phyloP scores from a whole-genome alignment of 2,888 invertebrate genomes.

The Sminthurinus aureus region DNA sequence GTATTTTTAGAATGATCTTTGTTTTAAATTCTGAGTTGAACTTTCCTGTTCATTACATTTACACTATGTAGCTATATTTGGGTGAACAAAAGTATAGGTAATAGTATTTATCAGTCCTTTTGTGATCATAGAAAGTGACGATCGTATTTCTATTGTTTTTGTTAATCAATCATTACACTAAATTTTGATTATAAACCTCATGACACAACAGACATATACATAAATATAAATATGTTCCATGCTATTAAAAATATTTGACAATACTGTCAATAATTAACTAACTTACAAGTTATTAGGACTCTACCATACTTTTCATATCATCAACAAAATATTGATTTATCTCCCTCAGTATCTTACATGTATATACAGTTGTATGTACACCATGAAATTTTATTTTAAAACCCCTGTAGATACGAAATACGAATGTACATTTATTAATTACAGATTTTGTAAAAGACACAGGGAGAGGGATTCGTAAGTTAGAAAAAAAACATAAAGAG shows the following conservation, averaged over 20 bases:
- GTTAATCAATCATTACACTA: constrained; percentile 34
- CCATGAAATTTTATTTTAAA: background rate
- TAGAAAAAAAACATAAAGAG: background rate
- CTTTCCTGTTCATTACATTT: too few species aligned
- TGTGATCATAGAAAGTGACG: too few species aligned
- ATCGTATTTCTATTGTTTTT: constrained; percentile 19
- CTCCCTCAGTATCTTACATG: background rate
- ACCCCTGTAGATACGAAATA: background rate
- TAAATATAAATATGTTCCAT: too few species aligned
- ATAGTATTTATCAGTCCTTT: too few species aligned
- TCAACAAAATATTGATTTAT: background rate
- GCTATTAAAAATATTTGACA: too few species aligned
- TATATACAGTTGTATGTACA: too few species aligned
- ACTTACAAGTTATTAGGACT: background rate
- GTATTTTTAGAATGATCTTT: too few species aligned
- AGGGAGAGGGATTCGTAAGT: too few species aligned
- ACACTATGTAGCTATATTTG: too few species aligned
- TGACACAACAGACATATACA: background rate
- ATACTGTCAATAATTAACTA: too few species aligned
- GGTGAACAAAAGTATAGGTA: too few species aligned
- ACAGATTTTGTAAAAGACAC: background rate
- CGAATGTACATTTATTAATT: background rate
- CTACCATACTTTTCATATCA: background rate
- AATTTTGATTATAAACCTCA: constrained; percentile 32
- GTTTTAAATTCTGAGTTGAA: too few species aligned